A percentile compares a stretch with the other conserved stretches of the same genome.
Conservation (phyloP, 2,797 vertebrate genomes). For the Melanitta fusca region DNA sequence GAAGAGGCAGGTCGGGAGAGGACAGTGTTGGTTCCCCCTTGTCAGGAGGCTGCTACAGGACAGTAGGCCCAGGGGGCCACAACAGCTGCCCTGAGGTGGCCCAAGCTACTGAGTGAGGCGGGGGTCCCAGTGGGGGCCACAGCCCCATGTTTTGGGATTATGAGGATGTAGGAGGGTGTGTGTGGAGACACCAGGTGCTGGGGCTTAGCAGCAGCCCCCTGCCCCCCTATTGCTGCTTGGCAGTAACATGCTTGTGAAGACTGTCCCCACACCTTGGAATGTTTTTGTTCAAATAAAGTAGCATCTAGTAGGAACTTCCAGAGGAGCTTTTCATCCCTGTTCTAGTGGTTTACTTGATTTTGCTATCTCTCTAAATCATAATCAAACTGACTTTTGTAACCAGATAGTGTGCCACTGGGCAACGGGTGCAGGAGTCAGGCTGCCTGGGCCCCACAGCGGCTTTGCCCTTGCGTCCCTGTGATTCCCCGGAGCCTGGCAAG, state of each 20-base stretch:
- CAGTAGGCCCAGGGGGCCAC: background rate
- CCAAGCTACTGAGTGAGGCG: background rate
- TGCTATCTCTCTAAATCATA: slow-evolving; percentile 34
- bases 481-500: background rate
- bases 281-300: slow-evolving; percentile 40
- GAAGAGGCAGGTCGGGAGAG: background rate
- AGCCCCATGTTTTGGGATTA: background rate
- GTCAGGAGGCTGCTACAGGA: accelerated
- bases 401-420: background rate
- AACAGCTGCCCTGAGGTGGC: accelerated
- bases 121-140: background rate
- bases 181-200: background rate
- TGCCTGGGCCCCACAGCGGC: accelerated
- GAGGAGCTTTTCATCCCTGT: slow-evolving; percentile 16
- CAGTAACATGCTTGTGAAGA: background rate
- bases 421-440: accelerated
- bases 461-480: too few relatives aligned
- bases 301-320: slow-evolving; percentile 9
- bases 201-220: background rate
- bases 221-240: background rate
- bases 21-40: background rate
- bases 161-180: background rate
- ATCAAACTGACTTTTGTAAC: slow-evolving; percentile 49
- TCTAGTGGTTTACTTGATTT: slow-evolving; percentile 40
- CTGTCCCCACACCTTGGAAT: background rate